Percentiles rank a stretch among this genome's conserved stretches.
Evolutionary conservation across 2,797 vertebrate genomes (phyloP).

Genomic region (Peromyscus attwateri): DNA sequence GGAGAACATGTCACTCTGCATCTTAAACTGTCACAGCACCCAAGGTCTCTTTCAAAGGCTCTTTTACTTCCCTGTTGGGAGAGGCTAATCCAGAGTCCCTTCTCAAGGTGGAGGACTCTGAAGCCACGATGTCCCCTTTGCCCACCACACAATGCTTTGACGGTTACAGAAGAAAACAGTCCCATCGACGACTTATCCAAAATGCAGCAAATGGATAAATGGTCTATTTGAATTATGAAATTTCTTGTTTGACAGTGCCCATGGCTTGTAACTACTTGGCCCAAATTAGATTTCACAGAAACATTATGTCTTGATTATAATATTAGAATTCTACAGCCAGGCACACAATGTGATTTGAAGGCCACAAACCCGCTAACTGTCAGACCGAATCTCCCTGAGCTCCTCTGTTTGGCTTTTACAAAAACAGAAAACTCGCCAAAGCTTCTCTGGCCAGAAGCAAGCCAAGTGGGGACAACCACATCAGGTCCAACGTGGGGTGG

Average conservation of each 20-base stretch:
- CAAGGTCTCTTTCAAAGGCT: background rate
- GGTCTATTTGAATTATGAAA: conserved; percentile 71
- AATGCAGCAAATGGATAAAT: conserved; percentile 66
- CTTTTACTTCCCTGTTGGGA: background rate
- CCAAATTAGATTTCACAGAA: conserved; percentile 77
- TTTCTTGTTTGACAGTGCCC: conserved; percentile 71
- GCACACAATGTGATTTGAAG: conserved; percentile 69
- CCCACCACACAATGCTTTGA: background rate
- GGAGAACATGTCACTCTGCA: background rate
- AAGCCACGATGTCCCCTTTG: background rate
- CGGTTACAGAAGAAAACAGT: conserved; percentile 49
- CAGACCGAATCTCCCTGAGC: conserved; percentile 66
- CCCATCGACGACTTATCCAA: conserved; percentile 32
- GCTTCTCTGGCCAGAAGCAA: conserved; percentile 3
- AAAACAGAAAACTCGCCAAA: conserved; percentile 56
- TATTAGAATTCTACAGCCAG: conserved; percentile 74
- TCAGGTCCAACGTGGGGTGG: background rate
- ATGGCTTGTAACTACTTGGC: conserved; percentile 63
- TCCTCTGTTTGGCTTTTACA: conserved; percentile 43
- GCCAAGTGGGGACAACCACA: background rate
- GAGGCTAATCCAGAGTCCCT: background rate
- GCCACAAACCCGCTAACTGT: conserved; percentile 60
- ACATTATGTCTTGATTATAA: conserved; percentile 71
- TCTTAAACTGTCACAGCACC: background rate
- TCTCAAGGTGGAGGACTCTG: background rate